Base-by-base conservation (phyloP, 2,888 invertebrate species). In the Galeopsomyia nigrocyanea region DNA sequence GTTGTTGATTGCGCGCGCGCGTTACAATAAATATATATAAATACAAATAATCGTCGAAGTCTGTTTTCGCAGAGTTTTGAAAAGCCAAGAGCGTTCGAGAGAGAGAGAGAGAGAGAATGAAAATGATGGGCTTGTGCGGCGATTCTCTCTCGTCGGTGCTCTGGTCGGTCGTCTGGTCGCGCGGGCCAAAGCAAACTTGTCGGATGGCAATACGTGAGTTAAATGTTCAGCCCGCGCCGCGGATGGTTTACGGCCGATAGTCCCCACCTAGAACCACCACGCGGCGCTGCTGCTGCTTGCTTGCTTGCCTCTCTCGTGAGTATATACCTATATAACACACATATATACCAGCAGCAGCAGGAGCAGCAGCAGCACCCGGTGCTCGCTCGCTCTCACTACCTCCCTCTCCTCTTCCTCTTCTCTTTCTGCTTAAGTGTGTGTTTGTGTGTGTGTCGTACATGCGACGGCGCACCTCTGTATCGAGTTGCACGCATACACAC, bases 191-290 rank as follows among this genome's bases (percentile, higher is more conserved):
- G 86, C 86, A 86, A 86, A 86, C 86, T 86, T 85, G 86, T 86
- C 86, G 85, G 86, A 86, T 86, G 86, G 86, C 86, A 86, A 86
- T 86, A 86, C 86, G 86, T 86, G 86, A 86, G 86, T 86, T 86
- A 86, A 86, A 86, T 86, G 86, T 85, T 86, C 85, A 82, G 51
- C 63, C 68, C 72, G 75, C 66, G 71, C 86, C 85, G 89, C 84
- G 87, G 85, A 86, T 85, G 85, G 85, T 85, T 85, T 85, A 85
- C 89, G 89, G 89, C 89, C 89, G 89, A 89, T 90, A 90, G 89
- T 88, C 88, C 88, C 84, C 83, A 84, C 88, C 88, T 88, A 86
- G 87, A 83, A 87, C 88, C 88, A 87, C 88, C 86, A 85, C 87
- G 87, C 87, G 87, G 87, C 87, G 84, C 87, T 85, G 87, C 87